phyloP scores from a whole-genome alignment of 2,888 invertebrate genomes.

The Drosophila subsilvestris region DNA sequence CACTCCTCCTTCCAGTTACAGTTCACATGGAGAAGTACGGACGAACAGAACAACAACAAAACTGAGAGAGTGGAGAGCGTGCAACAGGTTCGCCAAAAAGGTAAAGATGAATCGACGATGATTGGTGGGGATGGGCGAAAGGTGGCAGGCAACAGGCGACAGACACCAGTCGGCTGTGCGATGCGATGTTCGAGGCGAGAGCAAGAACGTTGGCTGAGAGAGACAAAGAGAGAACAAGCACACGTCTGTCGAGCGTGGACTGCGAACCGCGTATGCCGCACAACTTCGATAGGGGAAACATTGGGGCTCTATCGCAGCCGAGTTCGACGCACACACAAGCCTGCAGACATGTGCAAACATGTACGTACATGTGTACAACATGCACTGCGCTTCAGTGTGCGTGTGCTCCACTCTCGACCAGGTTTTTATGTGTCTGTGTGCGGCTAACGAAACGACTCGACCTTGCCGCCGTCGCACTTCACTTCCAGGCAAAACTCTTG shows the following conservation, averaged over 20 bases:
- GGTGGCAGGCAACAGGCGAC: neutral
- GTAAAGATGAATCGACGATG: conserved; percentile 2
- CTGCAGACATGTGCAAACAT: conserved; percentile 12
- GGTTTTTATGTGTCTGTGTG: conserved; percentile 5
- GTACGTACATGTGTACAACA: neutral
- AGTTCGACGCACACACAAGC: conserved; percentile 8
- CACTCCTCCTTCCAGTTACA: conserved; percentile 11
- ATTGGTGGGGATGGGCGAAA: neutral
- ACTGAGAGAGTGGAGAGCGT: conserved; percentile 14
- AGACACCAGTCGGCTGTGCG: conserved; percentile 6
- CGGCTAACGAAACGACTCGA: conserved; percentile 57
- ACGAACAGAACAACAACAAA: conserved; percentile 8
- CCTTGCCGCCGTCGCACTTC: conserved; percentile 60
- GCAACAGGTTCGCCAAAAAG: conserved; percentile 33
- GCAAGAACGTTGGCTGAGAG: neutral
- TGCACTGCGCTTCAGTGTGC: neutral
- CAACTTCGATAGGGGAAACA: conserved; percentile 53
- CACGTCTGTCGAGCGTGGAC: conserved; percentile 69
- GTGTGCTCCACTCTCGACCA: conserved; percentile 9
- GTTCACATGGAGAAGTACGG: neutral
- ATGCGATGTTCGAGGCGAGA: neutral
- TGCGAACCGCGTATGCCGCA: conserved; percentile 61
- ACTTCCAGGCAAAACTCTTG: conserved; percentile 27
- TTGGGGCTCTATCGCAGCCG: conserved; percentile 16
- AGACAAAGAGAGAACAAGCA: conserved; percentile 36